Evolutionary conservation across 2,113 vertebrate genomes (phyloP).

Genomic region (Gambusia holbrooki): DNA sequence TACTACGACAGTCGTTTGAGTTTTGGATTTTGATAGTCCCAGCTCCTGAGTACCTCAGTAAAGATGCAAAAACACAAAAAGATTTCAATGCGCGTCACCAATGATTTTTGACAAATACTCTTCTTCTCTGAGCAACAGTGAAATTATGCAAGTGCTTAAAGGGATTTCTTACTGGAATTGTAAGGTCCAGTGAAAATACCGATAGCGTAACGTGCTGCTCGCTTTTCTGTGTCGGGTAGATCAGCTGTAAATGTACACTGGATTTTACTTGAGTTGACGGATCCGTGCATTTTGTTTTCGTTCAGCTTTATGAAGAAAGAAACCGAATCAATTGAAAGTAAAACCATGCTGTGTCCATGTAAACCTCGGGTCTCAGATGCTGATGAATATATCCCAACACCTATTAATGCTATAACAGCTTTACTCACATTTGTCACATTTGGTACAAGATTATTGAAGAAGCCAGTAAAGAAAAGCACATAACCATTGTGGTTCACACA

Average conservation of each 20-base stretch:
- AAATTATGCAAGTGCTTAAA: background rate
- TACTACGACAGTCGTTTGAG: fast-evolving
- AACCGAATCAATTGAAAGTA: background rate
- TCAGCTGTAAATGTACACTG: slow-evolving; percentile 7
- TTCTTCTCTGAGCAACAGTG: background rate
- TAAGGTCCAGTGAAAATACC: background rate
- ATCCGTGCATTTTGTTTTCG: background rate
- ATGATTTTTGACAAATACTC: no score
- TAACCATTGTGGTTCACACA: slow-evolving; percentile 30
- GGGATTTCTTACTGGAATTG: background rate
- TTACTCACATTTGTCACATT: slow-evolving; percentile 63
- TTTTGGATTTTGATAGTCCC: fast-evolving
- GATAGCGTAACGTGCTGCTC: background rate
- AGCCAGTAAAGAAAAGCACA: slow-evolving; percentile 7
- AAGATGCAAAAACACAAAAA: slow-evolving; percentile 1
- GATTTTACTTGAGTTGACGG: background rate
- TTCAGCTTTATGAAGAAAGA: background rate
- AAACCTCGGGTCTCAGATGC: background rate
- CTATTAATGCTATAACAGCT: background rate
- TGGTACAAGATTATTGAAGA: background rate
- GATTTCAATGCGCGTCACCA: background rate
- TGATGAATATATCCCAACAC: background rate
- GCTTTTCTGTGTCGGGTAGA: background rate
- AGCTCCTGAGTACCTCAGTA: background rate
- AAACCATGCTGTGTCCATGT: background rate